Evolutionary conservation across 2,113 vertebrate species (phyloP).

Genomic region (Urocitellus parryii): DNA sequence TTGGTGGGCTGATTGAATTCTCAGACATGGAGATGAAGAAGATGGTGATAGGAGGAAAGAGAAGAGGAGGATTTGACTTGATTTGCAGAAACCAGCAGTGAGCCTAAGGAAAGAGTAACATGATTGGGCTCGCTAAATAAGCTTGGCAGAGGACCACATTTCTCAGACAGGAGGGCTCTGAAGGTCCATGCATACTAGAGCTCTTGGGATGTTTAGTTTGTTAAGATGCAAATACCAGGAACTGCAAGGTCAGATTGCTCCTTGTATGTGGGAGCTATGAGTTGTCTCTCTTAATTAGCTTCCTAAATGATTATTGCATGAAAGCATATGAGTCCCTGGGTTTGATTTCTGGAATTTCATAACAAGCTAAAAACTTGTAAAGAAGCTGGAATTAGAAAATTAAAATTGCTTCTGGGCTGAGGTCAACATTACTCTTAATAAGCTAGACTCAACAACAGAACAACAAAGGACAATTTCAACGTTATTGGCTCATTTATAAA

Average conservation of each 20-base stretch:
- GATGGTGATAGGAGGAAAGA: not conserved
- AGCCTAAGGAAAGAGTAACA: not conserved
- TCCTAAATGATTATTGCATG: not conserved
- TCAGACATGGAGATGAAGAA: not conserved
- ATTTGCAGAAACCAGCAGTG: not conserved
- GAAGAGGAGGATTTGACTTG: not conserved
- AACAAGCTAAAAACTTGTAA: not conserved
- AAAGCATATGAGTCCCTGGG: not conserved
- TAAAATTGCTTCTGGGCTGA: constrained; percentile 17
- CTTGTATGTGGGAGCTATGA: not conserved
- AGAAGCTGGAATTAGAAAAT: constrained; percentile 36
- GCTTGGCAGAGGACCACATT: rapidly evolving
- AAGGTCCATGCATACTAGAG: rapidly evolving
- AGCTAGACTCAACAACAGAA: not conserved
- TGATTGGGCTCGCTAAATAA: not conserved
- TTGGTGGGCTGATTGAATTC: not conserved
- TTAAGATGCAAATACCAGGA: constrained; percentile 43
- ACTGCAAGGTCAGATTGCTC: not conserved
- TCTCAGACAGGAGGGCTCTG: not conserved
- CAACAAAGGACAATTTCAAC: not conserved
- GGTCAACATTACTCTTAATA: not conserved
- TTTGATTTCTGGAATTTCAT: constrained; percentile 11
- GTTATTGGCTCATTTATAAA: not conserved
- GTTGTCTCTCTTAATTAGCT: not conserved
- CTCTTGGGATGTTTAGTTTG: not conserved